Evolutionary conservation across 1,140 invertebrate genomes (phyloP).

Genomic region (Contarinia nasturtii): DNA sequence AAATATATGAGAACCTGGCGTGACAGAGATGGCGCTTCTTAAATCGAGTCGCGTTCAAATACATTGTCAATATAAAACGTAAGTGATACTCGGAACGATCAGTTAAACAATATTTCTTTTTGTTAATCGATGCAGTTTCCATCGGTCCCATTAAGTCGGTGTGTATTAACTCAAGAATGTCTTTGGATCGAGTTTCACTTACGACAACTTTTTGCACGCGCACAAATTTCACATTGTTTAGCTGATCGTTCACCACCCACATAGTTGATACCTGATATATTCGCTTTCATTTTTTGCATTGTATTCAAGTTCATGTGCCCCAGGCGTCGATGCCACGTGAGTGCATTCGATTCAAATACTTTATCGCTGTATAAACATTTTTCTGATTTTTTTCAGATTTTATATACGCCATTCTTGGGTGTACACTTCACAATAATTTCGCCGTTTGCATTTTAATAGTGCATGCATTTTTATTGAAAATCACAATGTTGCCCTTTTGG

Average conservation of each 20-base stretch:
- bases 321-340: slow-evolving; percentile 9
- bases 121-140: slow-evolving; percentile 10
- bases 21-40: too few relatives aligned
- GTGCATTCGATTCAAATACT: slow-evolving; percentile 5
- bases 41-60: too few relatives aligned
- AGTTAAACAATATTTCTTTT: slow-evolving; percentile 16
- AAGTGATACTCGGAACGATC: too few relatives aligned
- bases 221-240: slow-evolving; percentile 8
- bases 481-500: slow-evolving; percentile 1
- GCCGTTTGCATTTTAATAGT: neutral
- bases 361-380: slow-evolving; percentile 7
- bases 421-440: neutral
- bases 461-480: slow-evolving; percentile 1
- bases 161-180: slow-evolving; percentile 14
- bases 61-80: too few relatives aligned
- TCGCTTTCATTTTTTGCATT: neutral
- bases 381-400: neutral
- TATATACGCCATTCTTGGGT: neutral
- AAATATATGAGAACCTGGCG: too few relatives aligned
- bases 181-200: slow-evolving; percentile 1
- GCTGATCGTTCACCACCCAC: neutral
- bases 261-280: neutral
- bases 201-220: neutral
- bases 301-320: slow-evolving; percentile 7
- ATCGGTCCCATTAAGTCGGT: slow-evolving; percentile 5